A percentile compares a stretch with the other conserved stretches of the same genome.
Conservation (phyloP, 2,888 invertebrate genomes). For the Teinopalpus imperialis region DNA sequence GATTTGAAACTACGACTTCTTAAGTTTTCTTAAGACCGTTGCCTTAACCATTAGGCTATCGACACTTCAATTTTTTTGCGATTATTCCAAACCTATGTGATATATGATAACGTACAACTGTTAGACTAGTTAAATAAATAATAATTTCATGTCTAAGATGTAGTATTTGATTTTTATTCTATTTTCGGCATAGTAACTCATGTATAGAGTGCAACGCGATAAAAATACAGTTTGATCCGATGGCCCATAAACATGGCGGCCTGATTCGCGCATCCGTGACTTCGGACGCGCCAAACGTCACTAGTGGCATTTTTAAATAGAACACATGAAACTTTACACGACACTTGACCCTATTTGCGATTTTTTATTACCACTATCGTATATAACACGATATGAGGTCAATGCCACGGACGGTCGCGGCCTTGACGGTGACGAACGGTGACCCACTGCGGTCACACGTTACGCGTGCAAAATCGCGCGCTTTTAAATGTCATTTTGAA, state of each 20-base stretch:
- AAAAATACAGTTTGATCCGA: slow-evolving; percentile 54
- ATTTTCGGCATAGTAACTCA: slow-evolving; percentile 15
- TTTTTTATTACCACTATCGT: slow-evolving; percentile 44
- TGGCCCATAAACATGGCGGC: slow-evolving; percentile 65
- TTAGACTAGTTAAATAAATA: too few species aligned
- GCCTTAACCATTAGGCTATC: too few species aligned
- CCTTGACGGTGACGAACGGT: slow-evolving; percentile 50
- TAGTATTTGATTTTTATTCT: too few species aligned
- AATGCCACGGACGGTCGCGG: slow-evolving; percentile 59
- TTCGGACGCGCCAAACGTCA: slow-evolving; percentile 63
- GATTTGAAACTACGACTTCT: too few species aligned
- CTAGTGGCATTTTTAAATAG: slow-evolving; percentile 44
- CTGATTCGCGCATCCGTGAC: slow-evolving; percentile 59
- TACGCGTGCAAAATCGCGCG: slow-evolving; percentile 21
- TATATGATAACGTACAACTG: too few species aligned
- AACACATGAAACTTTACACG: slow-evolving; percentile 62
- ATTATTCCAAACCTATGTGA: too few species aligned
- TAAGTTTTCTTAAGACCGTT: too few species aligned
- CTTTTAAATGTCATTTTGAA: slow-evolving; percentile 33
- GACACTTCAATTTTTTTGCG: too few species aligned
- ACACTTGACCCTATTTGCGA: slow-evolving; percentile 64
- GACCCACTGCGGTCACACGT: slow-evolving; percentile 35
- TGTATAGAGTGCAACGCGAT: slow-evolving; percentile 37
- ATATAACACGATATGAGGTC: slow-evolving; percentile 62
- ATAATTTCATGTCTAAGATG: too few species aligned